Conservation (phyloP, 2,113 vertebrate species). For the Salvelinus namaycush region DNA sequence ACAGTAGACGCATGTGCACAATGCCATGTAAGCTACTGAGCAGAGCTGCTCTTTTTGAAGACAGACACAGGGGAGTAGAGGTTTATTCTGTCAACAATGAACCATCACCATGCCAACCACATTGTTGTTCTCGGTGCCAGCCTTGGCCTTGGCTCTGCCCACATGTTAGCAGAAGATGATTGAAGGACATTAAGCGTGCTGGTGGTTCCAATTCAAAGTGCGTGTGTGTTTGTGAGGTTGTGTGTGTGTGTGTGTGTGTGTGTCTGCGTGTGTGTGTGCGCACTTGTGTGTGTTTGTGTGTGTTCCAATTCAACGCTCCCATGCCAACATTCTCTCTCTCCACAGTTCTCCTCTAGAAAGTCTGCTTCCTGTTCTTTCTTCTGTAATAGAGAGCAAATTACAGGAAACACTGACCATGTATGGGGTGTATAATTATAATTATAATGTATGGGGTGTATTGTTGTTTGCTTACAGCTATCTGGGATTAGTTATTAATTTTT, state of each 20-base stretch:
- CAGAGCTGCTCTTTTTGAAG: slow-evolving; percentile 39
- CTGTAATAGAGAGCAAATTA: slow-evolving; percentile 35
- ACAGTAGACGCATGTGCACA: slow-evolving; percentile 46
- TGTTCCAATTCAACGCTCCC: slow-evolving; percentile 32
- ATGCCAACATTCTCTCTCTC: slow-evolving; percentile 51
- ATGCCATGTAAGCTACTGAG: slow-evolving; percentile 16
- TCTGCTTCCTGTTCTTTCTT: slow-evolving; percentile 46
- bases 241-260: too few species aligned
- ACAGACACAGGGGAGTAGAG: slow-evolving; percentile 27
- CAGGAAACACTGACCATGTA: slow-evolving; percentile 26
- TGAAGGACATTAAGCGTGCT: slow-evolving; percentile 65
- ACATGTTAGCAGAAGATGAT: slow-evolving; percentile 56
- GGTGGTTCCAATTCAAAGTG: slow-evolving; percentile 38
- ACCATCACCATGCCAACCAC: slow-evolving; percentile 30
- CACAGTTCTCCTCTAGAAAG: slow-evolving; percentile 33
- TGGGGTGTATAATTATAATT: not conserved
- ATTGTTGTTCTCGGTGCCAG: slow-evolving; percentile 37
- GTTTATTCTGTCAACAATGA: slow-evolving; percentile 52
- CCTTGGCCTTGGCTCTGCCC: slow-evolving; percentile 42
- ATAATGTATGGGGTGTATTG: not conserved
- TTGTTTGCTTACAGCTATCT: too few species aligned
- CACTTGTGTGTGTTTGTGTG: too few species aligned
- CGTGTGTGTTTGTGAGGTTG: not conserved
- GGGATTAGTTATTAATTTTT: too few species aligned
- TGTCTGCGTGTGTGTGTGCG: too few species aligned